Conservation (phyloP, 2,888 invertebrate genomes). For the Aspidiotus rigidus region DNA sequence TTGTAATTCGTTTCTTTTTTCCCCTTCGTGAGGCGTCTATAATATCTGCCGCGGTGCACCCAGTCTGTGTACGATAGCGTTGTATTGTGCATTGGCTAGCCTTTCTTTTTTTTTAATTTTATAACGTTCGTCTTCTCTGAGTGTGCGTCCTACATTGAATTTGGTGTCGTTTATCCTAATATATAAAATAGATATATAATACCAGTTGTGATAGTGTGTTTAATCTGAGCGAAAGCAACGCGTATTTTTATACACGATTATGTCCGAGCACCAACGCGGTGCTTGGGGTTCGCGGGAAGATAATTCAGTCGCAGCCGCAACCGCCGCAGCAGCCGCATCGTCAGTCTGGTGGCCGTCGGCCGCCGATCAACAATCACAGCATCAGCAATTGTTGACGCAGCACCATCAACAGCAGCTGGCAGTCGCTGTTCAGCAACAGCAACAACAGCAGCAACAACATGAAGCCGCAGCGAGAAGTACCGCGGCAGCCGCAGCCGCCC, state of each 20-base stretch:
- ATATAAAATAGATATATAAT: no score
- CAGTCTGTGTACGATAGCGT: slow-evolving; percentile 3
- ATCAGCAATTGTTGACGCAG: slow-evolving; percentile 39
- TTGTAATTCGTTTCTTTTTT: slow-evolving; percentile 14
- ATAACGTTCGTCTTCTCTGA: neutral
- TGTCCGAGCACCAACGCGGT: slow-evolving; percentile 34
- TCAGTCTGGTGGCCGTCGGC: slow-evolving; percentile 47
- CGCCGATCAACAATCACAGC: slow-evolving; percentile 40
- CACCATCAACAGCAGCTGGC: slow-evolving; percentile 43
- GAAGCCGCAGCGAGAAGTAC: slow-evolving; percentile 26
- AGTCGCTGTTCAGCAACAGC: slow-evolving; percentile 41
- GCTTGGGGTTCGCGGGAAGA: slow-evolving; percentile 34
- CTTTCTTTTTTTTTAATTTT: slow-evolving; percentile 1
- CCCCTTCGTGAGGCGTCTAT: slow-evolving; percentile 12
- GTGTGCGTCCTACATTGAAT: no score
- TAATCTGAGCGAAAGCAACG: slow-evolving; percentile 21
- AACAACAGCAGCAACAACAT: slow-evolving; percentile 40
- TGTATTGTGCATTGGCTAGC: slow-evolving; percentile 11
- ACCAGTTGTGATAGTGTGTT: neutral
- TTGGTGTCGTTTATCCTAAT: no score
- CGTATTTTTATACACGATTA: slow-evolving; percentile 21
- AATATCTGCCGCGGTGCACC: slow-evolving; percentile 17
- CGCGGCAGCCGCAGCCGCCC: slow-evolving; percentile 36
- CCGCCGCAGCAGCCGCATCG: slow-evolving; percentile 35
- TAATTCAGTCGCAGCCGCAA: slow-evolving; percentile 34